Conservation (phyloP, 1,140 invertebrate genomes). For the Dreissena rostriformis region DNA sequence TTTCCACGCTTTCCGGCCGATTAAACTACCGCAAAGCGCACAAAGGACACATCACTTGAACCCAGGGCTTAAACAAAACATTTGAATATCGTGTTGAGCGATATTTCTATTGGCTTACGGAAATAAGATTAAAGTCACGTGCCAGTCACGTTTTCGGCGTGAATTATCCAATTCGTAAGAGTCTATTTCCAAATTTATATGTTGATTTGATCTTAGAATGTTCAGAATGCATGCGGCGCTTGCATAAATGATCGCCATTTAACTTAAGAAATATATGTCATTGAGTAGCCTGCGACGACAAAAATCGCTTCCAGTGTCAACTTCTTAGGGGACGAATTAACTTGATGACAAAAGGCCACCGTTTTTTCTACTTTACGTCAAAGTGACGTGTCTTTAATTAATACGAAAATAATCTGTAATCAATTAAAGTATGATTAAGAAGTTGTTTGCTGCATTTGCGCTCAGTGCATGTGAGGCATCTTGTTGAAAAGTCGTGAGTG, state of each 20-base stretch:
- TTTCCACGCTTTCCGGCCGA: conserved; percentile 26
- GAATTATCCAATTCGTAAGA: background rate
- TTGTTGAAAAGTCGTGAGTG: too few relatives aligned
- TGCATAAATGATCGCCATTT: conserved; percentile 7
- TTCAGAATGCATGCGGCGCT: background rate
- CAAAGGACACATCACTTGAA: conserved; percentile 57
- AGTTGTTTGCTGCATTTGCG: too few relatives aligned
- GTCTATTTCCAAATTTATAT: conserved; percentile 3
- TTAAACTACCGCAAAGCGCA: conserved; percentile 36
- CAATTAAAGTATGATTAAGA: too few relatives aligned
- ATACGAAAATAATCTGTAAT: too few relatives aligned
- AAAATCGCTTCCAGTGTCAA: background rate
- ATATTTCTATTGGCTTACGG: conserved; percentile 26
- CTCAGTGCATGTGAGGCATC: too few relatives aligned
- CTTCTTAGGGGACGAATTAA: too few relatives aligned
- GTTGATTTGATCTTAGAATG: conserved; percentile 3
- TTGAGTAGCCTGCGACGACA: background rate
- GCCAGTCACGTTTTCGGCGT: conserved; percentile 26
- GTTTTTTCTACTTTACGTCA: background rate
- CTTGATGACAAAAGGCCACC: background rate
- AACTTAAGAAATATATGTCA: background rate
- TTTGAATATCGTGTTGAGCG: conserved; percentile 27
- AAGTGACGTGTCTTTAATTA: too few relatives aligned
- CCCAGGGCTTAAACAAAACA: conserved; percentile 44
- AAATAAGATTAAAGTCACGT: conserved; percentile 55